A percentile compares a stretch with the other conserved stretches of the same genome.
These are phyloP conservation scores for Cotesia chilonis DNA, from an alignment of 1,140 invertebrate species.

Conservation along the genomic window DNA sequence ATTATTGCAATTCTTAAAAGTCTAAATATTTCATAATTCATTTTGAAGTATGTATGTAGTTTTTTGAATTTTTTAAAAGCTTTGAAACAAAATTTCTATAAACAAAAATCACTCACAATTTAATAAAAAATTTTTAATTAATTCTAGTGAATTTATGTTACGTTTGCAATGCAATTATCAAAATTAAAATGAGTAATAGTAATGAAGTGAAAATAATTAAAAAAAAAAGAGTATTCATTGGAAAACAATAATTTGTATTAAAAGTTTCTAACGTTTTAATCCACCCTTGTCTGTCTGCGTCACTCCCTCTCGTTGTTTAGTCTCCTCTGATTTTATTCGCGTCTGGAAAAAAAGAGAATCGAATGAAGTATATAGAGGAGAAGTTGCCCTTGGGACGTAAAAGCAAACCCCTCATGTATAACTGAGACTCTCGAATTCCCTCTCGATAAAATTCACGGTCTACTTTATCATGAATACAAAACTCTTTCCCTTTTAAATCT, in stretches of 20 bases:
- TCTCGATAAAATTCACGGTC: conserved; percentile 14
- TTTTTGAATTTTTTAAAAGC: too few relatives aligned
- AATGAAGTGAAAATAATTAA: conserved; percentile 1
- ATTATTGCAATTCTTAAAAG: not conserved
- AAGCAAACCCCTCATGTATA: conserved; percentile 17
- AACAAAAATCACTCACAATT: too few relatives aligned
- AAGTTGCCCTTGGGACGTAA: conserved; percentile 22
- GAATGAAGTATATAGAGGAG: conserved; percentile 12
- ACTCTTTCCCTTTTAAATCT: conserved; percentile 1
- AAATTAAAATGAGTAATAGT: not conserved
- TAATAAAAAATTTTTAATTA: too few relatives aligned
- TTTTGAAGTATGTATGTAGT: not conserved
- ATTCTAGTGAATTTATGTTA: not conserved
- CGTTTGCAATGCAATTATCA: not conserved
- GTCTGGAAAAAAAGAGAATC: conserved; percentile 25
- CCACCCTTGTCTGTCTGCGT: conserved; percentile 23
- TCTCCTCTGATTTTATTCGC: conserved; percentile 23
- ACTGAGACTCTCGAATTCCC: conserved; percentile 3
- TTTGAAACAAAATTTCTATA: too few relatives aligned
- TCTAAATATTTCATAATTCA: not conserved
- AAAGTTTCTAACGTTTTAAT: conserved; percentile 14
- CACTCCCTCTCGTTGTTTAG: conserved; percentile 24
- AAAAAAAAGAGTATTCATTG: not conserved
- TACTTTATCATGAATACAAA: conserved; percentile 5
- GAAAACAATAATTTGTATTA: conserved; percentile 20